Conservation (phyloP, 2,113 vertebrate genomes). For the Protobothrops mucrosquamatus region DNA sequence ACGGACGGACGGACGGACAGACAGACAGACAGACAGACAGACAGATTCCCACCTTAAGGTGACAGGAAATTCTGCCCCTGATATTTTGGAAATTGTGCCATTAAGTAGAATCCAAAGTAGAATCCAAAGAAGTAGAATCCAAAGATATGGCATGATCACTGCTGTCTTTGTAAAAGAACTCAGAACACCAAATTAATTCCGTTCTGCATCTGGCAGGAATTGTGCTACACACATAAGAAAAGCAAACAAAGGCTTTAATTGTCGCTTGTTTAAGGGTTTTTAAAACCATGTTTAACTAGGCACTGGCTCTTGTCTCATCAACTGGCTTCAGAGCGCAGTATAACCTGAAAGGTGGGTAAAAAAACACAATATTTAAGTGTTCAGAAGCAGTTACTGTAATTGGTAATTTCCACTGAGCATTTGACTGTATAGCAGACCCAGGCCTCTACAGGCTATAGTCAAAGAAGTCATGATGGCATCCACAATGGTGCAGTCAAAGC, state of each 20-base stretch:
- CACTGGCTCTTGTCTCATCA: background rate
- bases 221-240: background rate
- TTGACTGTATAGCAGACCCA: background rate
- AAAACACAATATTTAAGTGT: background rate
- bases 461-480: background rate
- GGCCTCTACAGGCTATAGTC: background rate
- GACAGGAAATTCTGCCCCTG: background rate
- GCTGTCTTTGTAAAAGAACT: background rate
- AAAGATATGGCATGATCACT: background rate
- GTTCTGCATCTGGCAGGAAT: background rate
- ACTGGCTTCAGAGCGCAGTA: background rate
- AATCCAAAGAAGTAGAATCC: background rate
- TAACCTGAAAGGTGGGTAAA: background rate
- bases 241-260: background rate
- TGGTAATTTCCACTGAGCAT: background rate
- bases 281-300: background rate
- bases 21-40: background rate
- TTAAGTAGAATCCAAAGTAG: background rate
- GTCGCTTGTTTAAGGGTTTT: background rate
- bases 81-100: background rate
- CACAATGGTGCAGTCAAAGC: background rate
- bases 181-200: background rate
- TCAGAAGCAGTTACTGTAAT: background rate
- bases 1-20: no score
- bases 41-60: background rate